phyloP scores from a whole-genome alignment of 2,113 vertebrate species.

The Scomber scombrus region DNA sequence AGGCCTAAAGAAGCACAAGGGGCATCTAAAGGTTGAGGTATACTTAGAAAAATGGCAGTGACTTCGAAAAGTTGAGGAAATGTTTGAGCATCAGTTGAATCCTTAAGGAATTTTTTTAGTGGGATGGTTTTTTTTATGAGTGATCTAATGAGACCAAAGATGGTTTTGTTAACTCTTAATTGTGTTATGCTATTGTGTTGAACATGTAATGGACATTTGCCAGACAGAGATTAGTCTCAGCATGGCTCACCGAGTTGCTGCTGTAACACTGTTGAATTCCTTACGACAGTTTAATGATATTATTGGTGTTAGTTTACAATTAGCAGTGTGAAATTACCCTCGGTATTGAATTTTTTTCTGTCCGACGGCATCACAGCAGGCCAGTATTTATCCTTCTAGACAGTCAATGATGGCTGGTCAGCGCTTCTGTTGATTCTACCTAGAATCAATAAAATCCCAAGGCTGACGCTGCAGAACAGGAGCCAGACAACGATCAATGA shows the following conservation, averaged over 20 bases:
- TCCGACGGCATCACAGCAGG: slow-evolving; percentile 14
- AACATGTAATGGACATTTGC: slow-evolving; percentile 28
- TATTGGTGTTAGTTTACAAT: slow-evolving; percentile 50
- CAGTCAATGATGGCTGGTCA: slow-evolving; percentile 55
- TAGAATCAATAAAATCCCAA: slow-evolving; percentile 62
- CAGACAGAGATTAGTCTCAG: slow-evolving; percentile 19
- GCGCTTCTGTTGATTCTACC: slow-evolving; percentile 67
- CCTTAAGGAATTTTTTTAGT: background rate
- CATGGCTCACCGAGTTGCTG: background rate
- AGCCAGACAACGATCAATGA: slow-evolving; percentile 66
- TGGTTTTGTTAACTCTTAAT: too few species aligned
- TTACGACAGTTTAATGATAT: slow-evolving; percentile 28
- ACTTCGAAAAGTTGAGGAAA: too few species aligned
- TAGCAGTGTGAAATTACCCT: slow-evolving; percentile 29
- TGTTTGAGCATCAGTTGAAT: background rate
- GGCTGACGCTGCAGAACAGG: slow-evolving; percentile 69
- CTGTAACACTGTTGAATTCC: background rate
- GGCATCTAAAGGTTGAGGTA: slow-evolving; percentile 15
- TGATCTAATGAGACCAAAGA: background rate
- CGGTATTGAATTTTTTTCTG: slow-evolving; percentile 53
- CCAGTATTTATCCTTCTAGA: slow-evolving; percentile 54
- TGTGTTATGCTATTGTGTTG: background rate
- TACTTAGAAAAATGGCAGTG: background rate
- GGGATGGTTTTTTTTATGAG: background rate
- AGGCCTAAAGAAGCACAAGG: slow-evolving; percentile 10